Evolutionary conservation across 2,113 vertebrate species (phyloP), one percentile per base, ranked within the genome.

Genomic region (Scatophagus argus): DNA sequence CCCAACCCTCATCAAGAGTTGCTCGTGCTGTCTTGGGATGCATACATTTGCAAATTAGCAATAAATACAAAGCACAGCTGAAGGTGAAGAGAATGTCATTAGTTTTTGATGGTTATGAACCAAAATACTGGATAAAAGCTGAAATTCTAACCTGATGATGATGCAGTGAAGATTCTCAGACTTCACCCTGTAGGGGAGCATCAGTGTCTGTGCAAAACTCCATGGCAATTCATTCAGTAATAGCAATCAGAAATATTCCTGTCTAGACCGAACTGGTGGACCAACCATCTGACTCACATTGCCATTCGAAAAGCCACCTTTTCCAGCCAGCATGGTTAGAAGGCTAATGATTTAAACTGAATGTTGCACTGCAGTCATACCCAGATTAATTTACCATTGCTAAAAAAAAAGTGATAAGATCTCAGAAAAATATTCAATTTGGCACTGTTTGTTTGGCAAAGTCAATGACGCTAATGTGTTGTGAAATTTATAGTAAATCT

Each of bases 401-500:
- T 52, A 58, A 32, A 56, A 29, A 55, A 36, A n/a, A 36, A 16
- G 6, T 58, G 36, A 63, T 64, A 27, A 10, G 52, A 23, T 72
- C 38, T 41, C 11, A 62, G 55, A 16, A n/a, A 83, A 63, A 55
- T 25, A 23, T 27, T 39, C 34, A 55, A 29, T 76, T 51, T 65
- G 59, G 36, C 27, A 1, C 3, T 31, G 31, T 81, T 81, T 74
- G 23, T 81, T 59, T 29, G 51, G 21, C 65, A 59, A 70, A 59
- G 58, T 62, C 51, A 78, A 39, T 54, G 58, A 23, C 0, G 16
- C n/a, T 61, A 77, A 86, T 69, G 49, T n/a, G 69, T 64, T 74
- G 54, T 58, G 56, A 64, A 61, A 83, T 87, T 29, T 73, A 6
- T 64, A 62, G 65, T 66, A 78, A 72, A 81, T 83, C 51, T 82